These are phyloP conservation scores for Megathymus violae DNA, from an alignment of 1,140 invertebrate species.

Conservation along the genomic window DNA sequence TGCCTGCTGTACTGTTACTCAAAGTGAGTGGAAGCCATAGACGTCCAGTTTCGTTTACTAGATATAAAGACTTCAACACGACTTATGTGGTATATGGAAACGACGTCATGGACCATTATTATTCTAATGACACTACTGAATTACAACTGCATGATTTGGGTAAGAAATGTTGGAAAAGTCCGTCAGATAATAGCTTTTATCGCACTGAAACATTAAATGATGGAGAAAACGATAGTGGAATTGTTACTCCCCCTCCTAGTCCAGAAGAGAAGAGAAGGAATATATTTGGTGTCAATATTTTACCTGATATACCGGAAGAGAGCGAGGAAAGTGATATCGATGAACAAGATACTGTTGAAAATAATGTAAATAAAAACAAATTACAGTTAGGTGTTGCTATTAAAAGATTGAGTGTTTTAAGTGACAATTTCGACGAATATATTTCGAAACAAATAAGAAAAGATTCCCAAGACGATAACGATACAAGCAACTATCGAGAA, in stretches of 20 bases:
- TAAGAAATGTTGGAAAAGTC: slow-evolving; percentile 80
- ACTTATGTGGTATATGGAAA: slow-evolving; percentile 70
- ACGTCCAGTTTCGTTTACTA: slow-evolving; percentile 59
- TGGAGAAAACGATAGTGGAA: slow-evolving; percentile 50
- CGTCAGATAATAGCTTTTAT: slow-evolving; percentile 73
- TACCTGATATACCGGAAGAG: slow-evolving; percentile 81
- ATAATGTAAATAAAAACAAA: slow-evolving; percentile 53
- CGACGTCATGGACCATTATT: slow-evolving; percentile 56
- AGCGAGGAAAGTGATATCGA: slow-evolving; percentile 70
- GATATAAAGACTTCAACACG: slow-evolving; percentile 70
- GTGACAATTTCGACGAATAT: slow-evolving; percentile 78
- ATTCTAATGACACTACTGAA: slow-evolving; percentile 64
- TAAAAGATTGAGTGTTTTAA: slow-evolving; percentile 79
- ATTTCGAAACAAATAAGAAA: slow-evolving; percentile 71
- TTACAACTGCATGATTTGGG: slow-evolving; percentile 73
- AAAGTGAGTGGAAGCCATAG: slow-evolving; percentile 59
- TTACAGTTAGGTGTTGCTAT: slow-evolving; percentile 69
- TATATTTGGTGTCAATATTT: slow-evolving; percentile 76
- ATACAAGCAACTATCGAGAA: slow-evolving; percentile 61
- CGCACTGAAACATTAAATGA: slow-evolving; percentile 52
- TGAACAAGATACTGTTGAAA: slow-evolving; percentile 43
- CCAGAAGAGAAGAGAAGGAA: slow-evolving; percentile 74
- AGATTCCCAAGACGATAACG: slow-evolving; percentile 60
- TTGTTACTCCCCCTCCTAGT: slow-evolving; percentile 75
- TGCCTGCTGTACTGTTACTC: slow-evolving; percentile 68